A percentile compares a stretch with the other conserved stretches of the same genome.
Conservation (phyloP, 2,797 vertebrate genomes). For the Melanotaenia parkinsoni region DNA sequence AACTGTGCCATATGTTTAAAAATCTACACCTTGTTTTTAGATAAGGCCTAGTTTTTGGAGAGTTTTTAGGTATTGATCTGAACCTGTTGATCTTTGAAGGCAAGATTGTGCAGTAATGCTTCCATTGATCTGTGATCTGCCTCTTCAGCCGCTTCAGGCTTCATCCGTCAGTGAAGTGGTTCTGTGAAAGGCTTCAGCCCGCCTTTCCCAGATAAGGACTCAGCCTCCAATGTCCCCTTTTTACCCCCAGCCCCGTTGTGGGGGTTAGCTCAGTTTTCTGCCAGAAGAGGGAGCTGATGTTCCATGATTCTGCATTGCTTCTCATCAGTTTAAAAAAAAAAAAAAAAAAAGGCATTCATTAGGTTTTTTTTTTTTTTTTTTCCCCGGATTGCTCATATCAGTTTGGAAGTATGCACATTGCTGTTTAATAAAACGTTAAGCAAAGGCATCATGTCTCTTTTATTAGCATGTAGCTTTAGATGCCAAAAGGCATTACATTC, state of each 20-base stretch:
- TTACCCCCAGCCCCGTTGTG: not conserved
- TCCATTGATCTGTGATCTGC: slow-evolving; percentile 50
- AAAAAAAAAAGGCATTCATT: slow-evolving; percentile 58
- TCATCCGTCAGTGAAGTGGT: slow-evolving; percentile 18
- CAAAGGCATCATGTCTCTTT: slow-evolving; percentile 32
- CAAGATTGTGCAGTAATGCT: slow-evolving; percentile 60
- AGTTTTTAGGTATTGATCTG: slow-evolving; percentile 46
- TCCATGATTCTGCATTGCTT: slow-evolving; percentile 57
- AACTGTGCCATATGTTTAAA: slow-evolving; percentile 84
- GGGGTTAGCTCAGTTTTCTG: slow-evolving; percentile 44
- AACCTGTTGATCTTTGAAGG: slow-evolving; percentile 49
- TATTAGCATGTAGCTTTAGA: not conserved
- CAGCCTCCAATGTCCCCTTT: slow-evolving; percentile 13
- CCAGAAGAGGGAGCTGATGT: slow-evolving; percentile 70
- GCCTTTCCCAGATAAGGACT: slow-evolving; percentile 31
- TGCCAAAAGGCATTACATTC: too few species aligned
- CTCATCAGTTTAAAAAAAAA: slow-evolving; percentile 35
- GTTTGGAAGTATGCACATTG: slow-evolving; percentile 81
- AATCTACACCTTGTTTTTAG: slow-evolving; percentile 68
- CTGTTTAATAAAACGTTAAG: slow-evolving; percentile 81
- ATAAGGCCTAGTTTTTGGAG: slow-evolving; percentile 61
- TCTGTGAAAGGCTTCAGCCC: not conserved
- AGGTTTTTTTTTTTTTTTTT: slow-evolving; percentile 63
- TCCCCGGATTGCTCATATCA: slow-evolving; percentile 77
- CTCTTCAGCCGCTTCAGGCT: slow-evolving; percentile 32